A percentile compares a stretch with the other conserved stretches of the same genome.
phyloP scores from a whole-genome alignment of 2,113 vertebrate genomes.

The Hyperoodon ampullatus region DNA sequence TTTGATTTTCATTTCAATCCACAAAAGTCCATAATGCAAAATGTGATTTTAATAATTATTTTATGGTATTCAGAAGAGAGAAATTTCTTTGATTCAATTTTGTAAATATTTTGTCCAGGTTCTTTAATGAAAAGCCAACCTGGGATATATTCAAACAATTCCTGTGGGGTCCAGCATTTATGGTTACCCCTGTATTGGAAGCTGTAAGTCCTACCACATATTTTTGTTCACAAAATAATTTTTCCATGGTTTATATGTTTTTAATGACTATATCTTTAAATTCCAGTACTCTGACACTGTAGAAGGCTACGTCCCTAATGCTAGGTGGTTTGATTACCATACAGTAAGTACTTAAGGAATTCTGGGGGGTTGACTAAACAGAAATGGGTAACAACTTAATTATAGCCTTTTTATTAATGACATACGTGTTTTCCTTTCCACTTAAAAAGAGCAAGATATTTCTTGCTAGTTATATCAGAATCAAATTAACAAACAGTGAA shows the following conservation, averaged over 20 bases:
- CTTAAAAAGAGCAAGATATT: not conserved
- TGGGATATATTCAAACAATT: constrained; percentile 90
- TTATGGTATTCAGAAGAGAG: not conserved
- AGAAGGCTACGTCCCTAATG: constrained; percentile 74
- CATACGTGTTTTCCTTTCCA: not conserved
- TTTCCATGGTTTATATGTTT: not conserved
- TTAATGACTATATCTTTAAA: constrained; percentile 39
- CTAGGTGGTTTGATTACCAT: constrained; percentile 81
- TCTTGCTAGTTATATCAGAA: not conserved
- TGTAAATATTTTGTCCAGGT: constrained; percentile 82
- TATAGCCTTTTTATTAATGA: not conserved
- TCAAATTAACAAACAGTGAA: not conserved
- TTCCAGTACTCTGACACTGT: constrained; percentile 51
- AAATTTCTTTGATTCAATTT: not conserved
- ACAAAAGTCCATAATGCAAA: not conserved
- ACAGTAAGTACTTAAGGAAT: constrained; percentile 71
- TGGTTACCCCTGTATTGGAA: constrained; percentile 89
- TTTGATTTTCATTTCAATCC: not conserved
- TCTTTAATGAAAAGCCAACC: constrained; percentile 87
- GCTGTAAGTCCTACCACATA: constrained; percentile 76
- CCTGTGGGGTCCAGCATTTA: constrained; percentile 91
- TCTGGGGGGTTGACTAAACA: not conserved
- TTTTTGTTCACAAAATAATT: not conserved
- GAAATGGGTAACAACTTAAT: not conserved
- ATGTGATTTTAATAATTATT: not conserved